Conservation (phyloP, 1,140 invertebrate genomes). For the Drosophila eugracilis region DNA sequence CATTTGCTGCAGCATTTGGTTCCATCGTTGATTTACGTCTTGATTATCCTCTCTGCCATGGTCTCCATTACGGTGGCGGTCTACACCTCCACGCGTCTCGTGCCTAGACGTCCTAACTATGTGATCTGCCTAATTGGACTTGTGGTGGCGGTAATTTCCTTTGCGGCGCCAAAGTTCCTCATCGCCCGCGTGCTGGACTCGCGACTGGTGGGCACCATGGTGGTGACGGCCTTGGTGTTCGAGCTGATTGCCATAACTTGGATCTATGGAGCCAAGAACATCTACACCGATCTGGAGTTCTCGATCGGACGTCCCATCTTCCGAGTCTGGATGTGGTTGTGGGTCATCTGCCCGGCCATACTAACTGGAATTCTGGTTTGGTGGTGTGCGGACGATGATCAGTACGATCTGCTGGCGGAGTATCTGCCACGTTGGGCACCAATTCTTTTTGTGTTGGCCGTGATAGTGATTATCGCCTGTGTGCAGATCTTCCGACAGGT, state of each 20-base stretch:
- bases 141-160: slow-evolving; percentile 72
- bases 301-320: slow-evolving; percentile 84
- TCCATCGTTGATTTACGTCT: slow-evolving; percentile 67
- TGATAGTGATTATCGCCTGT: slow-evolving; percentile 77
- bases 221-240: slow-evolving; percentile 76
- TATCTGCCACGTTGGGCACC: slow-evolving; percentile 83
- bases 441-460: slow-evolving; percentile 70
- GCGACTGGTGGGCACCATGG: slow-evolving; percentile 77
- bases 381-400: slow-evolving; percentile 83
- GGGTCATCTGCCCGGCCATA: slow-evolving; percentile 78
- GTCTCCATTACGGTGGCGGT: slow-evolving; percentile 76
- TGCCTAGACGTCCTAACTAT: slow-evolving; percentile 79
- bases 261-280: slow-evolving; percentile 84
- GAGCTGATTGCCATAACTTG: slow-evolving; percentile 80
- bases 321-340: slow-evolving; percentile 76
- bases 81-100: slow-evolving; percentile 76
- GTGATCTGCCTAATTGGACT: slow-evolving; percentile 78
- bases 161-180: slow-evolving; percentile 76
- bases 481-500: slow-evolving; percentile 83
- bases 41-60: slow-evolving; percentile 73
- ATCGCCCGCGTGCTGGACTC: slow-evolving; percentile 77
- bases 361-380: slow-evolving; percentile 77
- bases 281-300: slow-evolving; percentile 84
- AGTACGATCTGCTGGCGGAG: slow-evolving; percentile 64
- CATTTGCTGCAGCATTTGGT: slow-evolving; percentile 60